Conservation (phyloP, 2,888 invertebrate species). For the Aleiodes leptofemur region DNA sequence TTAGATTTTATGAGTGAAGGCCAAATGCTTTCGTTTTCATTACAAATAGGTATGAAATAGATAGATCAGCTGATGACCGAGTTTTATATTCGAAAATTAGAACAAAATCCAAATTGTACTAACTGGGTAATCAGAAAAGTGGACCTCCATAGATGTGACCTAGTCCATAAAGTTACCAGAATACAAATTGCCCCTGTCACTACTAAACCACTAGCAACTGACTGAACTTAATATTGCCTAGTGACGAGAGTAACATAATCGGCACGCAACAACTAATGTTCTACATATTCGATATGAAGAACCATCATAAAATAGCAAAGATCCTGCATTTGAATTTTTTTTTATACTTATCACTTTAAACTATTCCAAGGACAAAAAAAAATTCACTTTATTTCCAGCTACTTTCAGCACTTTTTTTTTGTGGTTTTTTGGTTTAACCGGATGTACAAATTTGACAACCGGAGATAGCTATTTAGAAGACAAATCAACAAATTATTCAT, state of each 20-base stretch:
- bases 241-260: conserved; percentile 36
- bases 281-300: conserved; percentile 5
- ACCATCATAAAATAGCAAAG: not conserved
- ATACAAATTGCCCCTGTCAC: conserved; percentile 66
- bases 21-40: not conserved
- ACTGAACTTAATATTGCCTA: conserved; percentile 54
- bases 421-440: conserved; percentile 16
- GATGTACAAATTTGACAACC: conserved; percentile 15
- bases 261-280: conserved; percentile 36
- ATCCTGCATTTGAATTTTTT: too few species aligned
- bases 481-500: conserved; percentile 15
- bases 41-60: not conserved
- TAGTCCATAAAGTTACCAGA: conserved; percentile 72
- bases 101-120: conserved; percentile 66
- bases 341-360: too few species aligned
- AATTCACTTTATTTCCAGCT: not conserved
- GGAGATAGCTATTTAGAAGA: conserved; percentile 14
- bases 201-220: conserved; percentile 35
- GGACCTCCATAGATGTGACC: conserved; percentile 71
- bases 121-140: conserved; percentile 71
- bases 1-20: not conserved
- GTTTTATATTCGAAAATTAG: conserved; percentile 44
- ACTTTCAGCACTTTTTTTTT: not conserved
- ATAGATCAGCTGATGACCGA: conserved; percentile 24
- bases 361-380: not conserved